These are phyloP conservation scores for Rafetus swinhoei DNA, from an alignment of 2,113 vertebrate species.

Conservation along the genomic window DNA sequence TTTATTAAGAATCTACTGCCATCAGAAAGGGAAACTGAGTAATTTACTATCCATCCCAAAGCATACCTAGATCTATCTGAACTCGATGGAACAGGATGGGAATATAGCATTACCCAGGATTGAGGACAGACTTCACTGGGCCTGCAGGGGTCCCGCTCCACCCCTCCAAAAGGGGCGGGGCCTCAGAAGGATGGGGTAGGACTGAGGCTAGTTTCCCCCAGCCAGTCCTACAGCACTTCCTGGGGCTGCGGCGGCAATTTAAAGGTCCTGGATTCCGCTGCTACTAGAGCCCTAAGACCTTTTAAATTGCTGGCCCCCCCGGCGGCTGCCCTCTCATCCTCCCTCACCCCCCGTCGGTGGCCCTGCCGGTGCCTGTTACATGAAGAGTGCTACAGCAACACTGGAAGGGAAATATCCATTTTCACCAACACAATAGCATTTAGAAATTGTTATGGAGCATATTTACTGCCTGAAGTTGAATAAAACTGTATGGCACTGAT, in stretches of 20 bases:
- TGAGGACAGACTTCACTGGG: too few species aligned
- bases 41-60: background rate
- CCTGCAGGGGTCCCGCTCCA: too few species aligned
- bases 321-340: too few species aligned
- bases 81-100: background rate
- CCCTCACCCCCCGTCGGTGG: too few species aligned
- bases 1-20: constrained; percentile 48
- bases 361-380: background rate
- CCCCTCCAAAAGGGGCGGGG: too few species aligned
- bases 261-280: too few species aligned
- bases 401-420: background rate
- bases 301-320: too few species aligned
- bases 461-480: constrained; percentile 67
- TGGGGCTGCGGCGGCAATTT: too few species aligned
- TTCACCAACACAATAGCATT: background rate
- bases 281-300: too few species aligned
- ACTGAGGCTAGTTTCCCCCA: too few species aligned
- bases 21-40: constrained; percentile 20
- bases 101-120: background rate
- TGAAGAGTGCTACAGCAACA: background rate
- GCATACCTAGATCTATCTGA: background rate
- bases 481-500: constrained; percentile 61
- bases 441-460: constrained; percentile 58
- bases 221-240: too few species aligned
- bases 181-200: too few species aligned